Conservation (phyloP, 2,113 vertebrate genomes). For the Calypte anna region DNA sequence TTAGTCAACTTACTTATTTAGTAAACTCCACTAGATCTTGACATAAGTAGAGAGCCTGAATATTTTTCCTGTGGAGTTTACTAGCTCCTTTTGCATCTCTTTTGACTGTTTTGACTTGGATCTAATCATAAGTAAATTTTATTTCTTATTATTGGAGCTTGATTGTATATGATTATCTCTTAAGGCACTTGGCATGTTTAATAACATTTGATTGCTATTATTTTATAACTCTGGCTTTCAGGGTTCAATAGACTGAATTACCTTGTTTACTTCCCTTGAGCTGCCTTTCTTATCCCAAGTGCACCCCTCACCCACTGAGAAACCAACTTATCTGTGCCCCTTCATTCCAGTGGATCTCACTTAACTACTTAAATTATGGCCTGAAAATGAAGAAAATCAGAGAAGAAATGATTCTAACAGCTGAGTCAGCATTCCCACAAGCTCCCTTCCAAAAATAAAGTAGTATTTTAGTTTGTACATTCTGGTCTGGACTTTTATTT, state of each 20-base stretch:
- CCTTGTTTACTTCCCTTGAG: background rate
- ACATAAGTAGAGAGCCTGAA: background rate
- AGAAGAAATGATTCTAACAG: slow-evolving; percentile 13
- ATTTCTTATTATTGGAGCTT: slow-evolving; percentile 37
- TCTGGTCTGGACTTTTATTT: slow-evolving; percentile 50
- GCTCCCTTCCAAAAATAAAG: slow-evolving; percentile 75
- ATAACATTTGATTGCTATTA: slow-evolving; percentile 47
- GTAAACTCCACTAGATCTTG: background rate
- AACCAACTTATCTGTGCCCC: background rate
- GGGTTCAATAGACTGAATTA: background rate
- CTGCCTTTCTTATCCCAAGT: background rate
- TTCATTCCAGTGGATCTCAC: background rate
- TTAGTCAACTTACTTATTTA: background rate
- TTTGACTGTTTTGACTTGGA: slow-evolving; percentile 16
- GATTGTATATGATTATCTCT: slow-evolving; percentile 46
- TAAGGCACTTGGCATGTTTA: slow-evolving; percentile 31
- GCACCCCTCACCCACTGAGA: background rate
- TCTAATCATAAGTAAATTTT: slow-evolving; percentile 42
- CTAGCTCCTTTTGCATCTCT: background rate
- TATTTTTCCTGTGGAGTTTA: background rate
- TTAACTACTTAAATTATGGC: slow-evolving; percentile 51
- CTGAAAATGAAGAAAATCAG: background rate
- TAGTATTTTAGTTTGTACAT: slow-evolving; percentile 67
- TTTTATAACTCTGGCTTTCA: background rate
- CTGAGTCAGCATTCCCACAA: slow-evolving; percentile 68